A percentile compares a stretch with the other conserved stretches of the same genome.
These are phyloP conservation scores for Trichopoda pennipes DNA, from an alignment of 2,888 invertebrate genomes.

Conservation along the genomic window DNA sequence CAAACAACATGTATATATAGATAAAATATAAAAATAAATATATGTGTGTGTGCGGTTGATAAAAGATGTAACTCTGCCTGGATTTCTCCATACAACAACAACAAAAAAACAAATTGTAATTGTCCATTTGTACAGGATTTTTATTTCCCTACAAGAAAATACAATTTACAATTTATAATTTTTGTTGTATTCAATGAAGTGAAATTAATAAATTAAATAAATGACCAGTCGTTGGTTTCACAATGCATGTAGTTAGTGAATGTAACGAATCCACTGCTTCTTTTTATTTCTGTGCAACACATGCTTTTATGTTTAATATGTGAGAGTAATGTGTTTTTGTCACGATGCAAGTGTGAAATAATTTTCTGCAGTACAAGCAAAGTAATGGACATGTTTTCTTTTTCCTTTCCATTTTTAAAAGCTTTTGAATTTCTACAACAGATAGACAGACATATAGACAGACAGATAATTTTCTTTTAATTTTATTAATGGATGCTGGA, in stretches of 20 bases:
- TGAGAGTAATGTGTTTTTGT: constrained; percentile 36
- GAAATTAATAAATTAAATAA: constrained; percentile 64
- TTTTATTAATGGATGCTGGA: not conserved
- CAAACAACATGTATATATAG: too few species aligned
- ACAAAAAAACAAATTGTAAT: constrained; percentile 25
- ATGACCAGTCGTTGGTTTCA: constrained; percentile 46
- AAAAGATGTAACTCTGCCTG: constrained; percentile 8
- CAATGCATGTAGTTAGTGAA: constrained; percentile 46
- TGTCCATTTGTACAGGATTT: constrained; percentile 46
- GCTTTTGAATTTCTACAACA: not conserved
- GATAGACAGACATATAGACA: too few species aligned
- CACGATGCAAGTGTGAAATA: not conserved
- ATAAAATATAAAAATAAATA: too few species aligned
- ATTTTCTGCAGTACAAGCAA: constrained; percentile 13
- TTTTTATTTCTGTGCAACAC: not conserved
- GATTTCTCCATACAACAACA: not conserved
- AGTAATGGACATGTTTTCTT: not conserved
- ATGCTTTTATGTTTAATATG: not conserved
- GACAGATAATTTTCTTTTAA: too few species aligned
- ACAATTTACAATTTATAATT: constrained; percentile 47
- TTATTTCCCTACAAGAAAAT: constrained; percentile 18
- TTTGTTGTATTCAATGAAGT: constrained; percentile 56
- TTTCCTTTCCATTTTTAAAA: not conserved
- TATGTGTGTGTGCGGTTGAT: too few species aligned
- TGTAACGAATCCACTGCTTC: not conserved